phyloP scores from a whole-genome alignment of 1,140 invertebrate genomes.

The Psix sp. region DNA sequence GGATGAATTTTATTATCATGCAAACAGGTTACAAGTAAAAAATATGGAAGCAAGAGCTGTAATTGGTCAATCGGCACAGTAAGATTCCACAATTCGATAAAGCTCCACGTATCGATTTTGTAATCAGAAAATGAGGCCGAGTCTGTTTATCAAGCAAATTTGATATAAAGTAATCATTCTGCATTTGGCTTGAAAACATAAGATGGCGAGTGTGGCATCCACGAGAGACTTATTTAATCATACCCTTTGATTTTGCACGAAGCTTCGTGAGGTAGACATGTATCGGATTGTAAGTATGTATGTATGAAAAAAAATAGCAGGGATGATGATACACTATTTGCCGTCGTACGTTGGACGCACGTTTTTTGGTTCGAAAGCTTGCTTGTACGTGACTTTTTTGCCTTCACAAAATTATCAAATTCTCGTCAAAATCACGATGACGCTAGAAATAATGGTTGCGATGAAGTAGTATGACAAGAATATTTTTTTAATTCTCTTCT shows the following conservation, averaged over 20 bases:
- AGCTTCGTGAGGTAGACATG: constrained; percentile 37
- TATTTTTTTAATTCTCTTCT: background rate
- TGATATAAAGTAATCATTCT: constrained; percentile 55
- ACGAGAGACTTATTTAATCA: too few relatives aligned
- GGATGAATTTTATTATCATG: constrained; percentile 11
- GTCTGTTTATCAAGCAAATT: constrained; percentile 58
- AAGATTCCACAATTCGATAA: constrained; percentile 65
- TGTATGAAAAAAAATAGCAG: too few relatives aligned
- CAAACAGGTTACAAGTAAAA: constrained; percentile 24
- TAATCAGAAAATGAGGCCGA: constrained; percentile 64
- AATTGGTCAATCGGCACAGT: constrained; percentile 54
- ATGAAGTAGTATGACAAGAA: background rate
- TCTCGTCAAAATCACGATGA: too few relatives aligned
- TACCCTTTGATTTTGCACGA: constrained; percentile 21
- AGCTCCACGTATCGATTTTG: constrained; percentile 66
- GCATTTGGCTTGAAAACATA: constrained; percentile 40
- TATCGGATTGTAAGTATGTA: too few relatives aligned
- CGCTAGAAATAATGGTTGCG: too few relatives aligned
- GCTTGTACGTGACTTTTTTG: too few relatives aligned
- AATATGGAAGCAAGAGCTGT: constrained; percentile 19
- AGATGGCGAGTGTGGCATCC: constrained; percentile 15
- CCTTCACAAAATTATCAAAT: too few relatives aligned
- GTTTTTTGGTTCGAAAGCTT: too few relatives aligned
- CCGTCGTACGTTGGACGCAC: too few relatives aligned
- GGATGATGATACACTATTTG: too few relatives aligned